These are phyloP conservation scores for Monopterus albus DNA, from an alignment of 2,113 vertebrate genomes.

Conservation along the genomic window DNA sequence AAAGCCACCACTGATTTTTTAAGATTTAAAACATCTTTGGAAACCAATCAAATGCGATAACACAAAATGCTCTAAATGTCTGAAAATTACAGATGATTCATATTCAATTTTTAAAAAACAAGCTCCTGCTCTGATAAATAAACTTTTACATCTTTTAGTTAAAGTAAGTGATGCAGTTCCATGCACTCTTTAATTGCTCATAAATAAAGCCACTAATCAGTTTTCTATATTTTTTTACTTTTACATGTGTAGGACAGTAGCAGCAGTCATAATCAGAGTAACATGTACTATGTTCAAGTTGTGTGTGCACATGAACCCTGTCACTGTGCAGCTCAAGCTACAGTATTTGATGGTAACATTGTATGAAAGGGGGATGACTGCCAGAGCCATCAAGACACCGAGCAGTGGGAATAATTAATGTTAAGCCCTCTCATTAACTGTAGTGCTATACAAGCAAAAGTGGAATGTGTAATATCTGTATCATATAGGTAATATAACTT, in stretches of 20 bases:
- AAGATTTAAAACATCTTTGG: neutral
- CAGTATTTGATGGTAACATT: slow-evolving; percentile 33
- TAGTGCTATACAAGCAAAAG: too few relatives aligned
- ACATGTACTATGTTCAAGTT: neutral
- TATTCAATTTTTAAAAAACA: neutral
- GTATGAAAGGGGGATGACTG: slow-evolving; percentile 14
- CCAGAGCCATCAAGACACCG: neutral
- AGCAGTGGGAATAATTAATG: slow-evolving; percentile 22
- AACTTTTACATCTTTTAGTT: too few relatives aligned
- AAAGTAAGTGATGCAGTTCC: neutral
- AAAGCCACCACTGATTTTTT: too few relatives aligned
- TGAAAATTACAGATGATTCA: neutral
- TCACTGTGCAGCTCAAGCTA: slow-evolving; percentile 2
- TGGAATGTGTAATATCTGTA: too few relatives aligned
- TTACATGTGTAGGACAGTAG: neutral
- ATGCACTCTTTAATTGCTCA: neutral
- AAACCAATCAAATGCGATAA: too few relatives aligned
- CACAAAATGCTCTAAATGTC: too few relatives aligned
- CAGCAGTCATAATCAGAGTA: neutral
- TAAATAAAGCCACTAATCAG: too few relatives aligned
- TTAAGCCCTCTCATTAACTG: slow-evolving; percentile 28
- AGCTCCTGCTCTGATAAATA: neutral
- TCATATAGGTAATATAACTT: too few relatives aligned
- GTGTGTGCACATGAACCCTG: neutral
- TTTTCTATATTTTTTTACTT: neutral